Base-by-base conservation (phyloP, 1,140 invertebrate species). In the Oppia nitens region DNA sequence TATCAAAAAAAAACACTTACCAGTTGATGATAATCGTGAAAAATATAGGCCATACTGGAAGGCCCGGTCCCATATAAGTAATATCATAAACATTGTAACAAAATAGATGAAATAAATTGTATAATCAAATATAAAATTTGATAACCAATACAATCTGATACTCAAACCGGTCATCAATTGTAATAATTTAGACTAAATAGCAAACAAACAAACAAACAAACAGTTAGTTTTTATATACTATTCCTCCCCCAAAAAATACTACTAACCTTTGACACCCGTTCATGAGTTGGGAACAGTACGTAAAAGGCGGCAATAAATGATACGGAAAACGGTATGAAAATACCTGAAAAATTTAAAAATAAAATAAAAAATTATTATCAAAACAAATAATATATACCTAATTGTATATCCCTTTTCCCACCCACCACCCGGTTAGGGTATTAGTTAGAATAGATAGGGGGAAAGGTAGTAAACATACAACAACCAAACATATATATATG, bases 181-280 rank as follows among this genome's bases (percentile, higher is more conserved):
- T 9, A 65, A 47, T 12, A 64, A 47, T 57, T 65, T 65, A 21
- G 62, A 29, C 59, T 60, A 24, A 20, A 59, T 24, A 9, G 32
- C 32, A 40, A 40, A 17, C 32, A 40, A 40, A 40, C 6, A 40
- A 40, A 17, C 32, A 40, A 9, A 11, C 50, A n/a, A 47, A 47
- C n/a, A 14, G 12, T 14, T 47, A 47, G 12, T 12, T 14, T 47
- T 12, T 40, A 9, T 40, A 9, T 40, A 40, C 32, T 40, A 40
- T 9, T 40, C 32, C 17, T 40, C 6, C 32, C 6, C 6, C 32
- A 9, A 40, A 40, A n/a, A 47, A n/a, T n/a, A n/a, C n/a, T n/a
- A n/a, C n/a, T n/a, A n/a, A 59, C 63, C 53, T 65, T 67, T 40
- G 66, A 55, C 25, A 56, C 47, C 21, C 60, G 32, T 40, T 67